Evolutionary conservation across 2,797 vertebrate species (phyloP), one percentile per base, ranked within the genome.

Genomic region (Benthosema pterotum): DNA sequence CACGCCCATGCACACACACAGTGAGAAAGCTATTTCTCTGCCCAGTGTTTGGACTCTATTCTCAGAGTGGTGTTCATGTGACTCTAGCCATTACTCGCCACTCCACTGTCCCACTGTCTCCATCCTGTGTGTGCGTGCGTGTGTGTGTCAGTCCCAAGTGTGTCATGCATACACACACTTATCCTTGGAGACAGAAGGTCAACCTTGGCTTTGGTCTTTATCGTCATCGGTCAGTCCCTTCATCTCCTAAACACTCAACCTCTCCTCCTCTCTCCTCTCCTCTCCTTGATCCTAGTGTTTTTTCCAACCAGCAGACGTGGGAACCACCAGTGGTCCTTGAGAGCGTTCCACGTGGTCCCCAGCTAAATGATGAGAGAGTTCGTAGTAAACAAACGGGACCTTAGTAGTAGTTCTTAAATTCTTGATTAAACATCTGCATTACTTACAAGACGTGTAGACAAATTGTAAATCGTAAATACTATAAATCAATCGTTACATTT

Each of bases 1-100:
- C 17, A 46, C 17, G n/a, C 46, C 14, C 15, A 47, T 14, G 22
- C 56, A 46, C 42, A 47, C 43, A 58, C 56, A 47, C 6, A 25
- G 7, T 11, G 17, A 19, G 51, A 38, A 25, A 50, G 1, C 54
- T 83, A 83, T 86, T 86, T 89, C 87, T 83, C 76, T 76, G 79
- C 81, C 69, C 42, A 78, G 83, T 88, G 85, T 91, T 89, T 90
- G 77, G 83, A 48, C 61, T 73, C 88, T 91, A 91, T 92, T 91
- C 78, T 82, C 43, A 73, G 87, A 76, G 53, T 50, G 42, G 71
- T 86, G 85, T 88, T 87, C 85, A 87, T 81, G 81, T 85, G 87
- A 88, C 83, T 80, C 67, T 57, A 18, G 66, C 64, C 56, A 7
- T 77, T 38, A 69, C 75, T 74, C 71, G 59, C 54, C 60, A 76